Evolutionary conservation across 1,140 invertebrate species (phyloP).

Genomic region (Brachionus rotundiformis): DNA sequence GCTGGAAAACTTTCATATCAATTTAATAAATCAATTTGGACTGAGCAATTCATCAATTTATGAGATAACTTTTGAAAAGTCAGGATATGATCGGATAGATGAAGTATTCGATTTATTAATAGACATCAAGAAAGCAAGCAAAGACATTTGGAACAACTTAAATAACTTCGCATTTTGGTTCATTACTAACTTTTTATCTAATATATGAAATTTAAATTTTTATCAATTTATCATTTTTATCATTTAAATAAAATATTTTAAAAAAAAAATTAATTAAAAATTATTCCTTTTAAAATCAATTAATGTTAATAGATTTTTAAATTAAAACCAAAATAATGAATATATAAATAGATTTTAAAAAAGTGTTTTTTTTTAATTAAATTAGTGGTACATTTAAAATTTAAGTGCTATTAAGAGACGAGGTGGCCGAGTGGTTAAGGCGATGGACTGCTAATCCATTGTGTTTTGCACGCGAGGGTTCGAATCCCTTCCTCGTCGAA

Average conservation of each 20-base stretch:
- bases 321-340: too few relatives aligned
- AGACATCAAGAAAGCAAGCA: background rate
- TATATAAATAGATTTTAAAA: too few relatives aligned
- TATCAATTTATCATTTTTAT: too few relatives aligned
- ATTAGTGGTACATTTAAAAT: too few relatives aligned
- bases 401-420: background rate
- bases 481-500: slow-evolving; percentile 51
- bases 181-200: slow-evolving; percentile 8
- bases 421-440: slow-evolving; percentile 44
- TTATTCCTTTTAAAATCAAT: too few relatives aligned
- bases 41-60: background rate
- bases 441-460: slow-evolving; percentile 51
- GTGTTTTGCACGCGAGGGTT: slow-evolving; percentile 50
- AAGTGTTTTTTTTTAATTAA: too few relatives aligned
- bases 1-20: slow-evolving; percentile 7
- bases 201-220: background rate
- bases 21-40: background rate
- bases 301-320: too few relatives aligned
- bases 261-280: too few relatives aligned
- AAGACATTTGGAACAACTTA: background rate
- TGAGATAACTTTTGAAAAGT: background rate
- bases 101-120: background rate
- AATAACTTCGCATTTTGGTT: slow-evolving; percentile 25
- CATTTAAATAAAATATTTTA: background rate
- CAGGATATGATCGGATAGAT: background rate